Evolutionary conservation across 2,888 invertebrate species (phyloP), one percentile per base, ranked within the genome.

Genomic region (Himalopsyche kuldschensis): DNA sequence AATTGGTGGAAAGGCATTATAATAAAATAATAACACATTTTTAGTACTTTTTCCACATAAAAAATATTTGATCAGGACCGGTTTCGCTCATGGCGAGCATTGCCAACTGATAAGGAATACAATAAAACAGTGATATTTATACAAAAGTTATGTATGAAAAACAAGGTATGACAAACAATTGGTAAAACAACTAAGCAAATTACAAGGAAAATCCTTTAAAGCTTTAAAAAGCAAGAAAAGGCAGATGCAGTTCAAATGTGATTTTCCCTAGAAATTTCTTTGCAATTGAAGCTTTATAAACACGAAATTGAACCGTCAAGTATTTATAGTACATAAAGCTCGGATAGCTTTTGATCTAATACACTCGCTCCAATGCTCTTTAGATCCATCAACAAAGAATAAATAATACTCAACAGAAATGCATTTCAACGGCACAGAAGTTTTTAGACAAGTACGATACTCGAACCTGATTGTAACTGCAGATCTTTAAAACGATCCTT

Each of bases 251-350:
- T 3, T 41, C 41, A 10, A 55, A 20, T 55, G 5, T 55, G 20
- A 55, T 20, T 24, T 20, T 24, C 55, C 24, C 24, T 4, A 20
- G n/a, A 17, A 20, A 6, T 20, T 55, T 55, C 55, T 55, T 55
- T 55, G 20, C 24, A 41, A n/a, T 75, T 27, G 77, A 35, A 75
- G 48, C 55, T 76, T 69, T 46, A 76, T 80, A 80, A 80, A 82
- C 46, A 76, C 80, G 79, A 83, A 83, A 83, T 83, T 83, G 83
- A 83, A 83, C 83, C 79, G 83, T 83, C 79, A 83, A 83, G 55
- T 55, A 55, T 41, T 41, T 41, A 41, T 55, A 20, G 24, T 20
- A 55, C 20, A 55, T 20, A 63, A 63, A 69, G 17, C 63, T 31
- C 27, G 75, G 24, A 27, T 35, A 81, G 75, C 27, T 81, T 81